These are phyloP conservation scores for Cydia fagiglandana DNA, from an alignment of 1,140 invertebrate species.

Conservation along the genomic window DNA sequence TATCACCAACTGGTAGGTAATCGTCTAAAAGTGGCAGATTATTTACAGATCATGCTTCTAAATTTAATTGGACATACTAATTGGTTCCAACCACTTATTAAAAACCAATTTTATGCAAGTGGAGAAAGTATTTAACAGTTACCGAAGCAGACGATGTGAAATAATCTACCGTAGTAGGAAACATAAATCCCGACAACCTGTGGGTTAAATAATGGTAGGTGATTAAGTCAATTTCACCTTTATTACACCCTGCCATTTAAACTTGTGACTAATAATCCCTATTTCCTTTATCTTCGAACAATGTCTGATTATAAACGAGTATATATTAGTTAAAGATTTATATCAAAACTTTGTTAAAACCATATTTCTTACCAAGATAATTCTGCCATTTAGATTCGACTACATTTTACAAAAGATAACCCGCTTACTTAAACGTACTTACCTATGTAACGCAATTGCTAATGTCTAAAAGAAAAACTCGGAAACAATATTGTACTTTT, in stretches of 20 bases:
- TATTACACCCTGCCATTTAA: slow-evolving; percentile 25
- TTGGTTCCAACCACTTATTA: background rate
- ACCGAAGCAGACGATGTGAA: slow-evolving; percentile 37
- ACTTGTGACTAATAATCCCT: slow-evolving; percentile 31
- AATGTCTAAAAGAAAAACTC: background rate
- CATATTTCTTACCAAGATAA: slow-evolving; percentile 4
- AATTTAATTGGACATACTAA: background rate
- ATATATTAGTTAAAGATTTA: slow-evolving; percentile 10
- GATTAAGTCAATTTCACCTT: slow-evolving; percentile 51
- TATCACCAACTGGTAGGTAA: no score
- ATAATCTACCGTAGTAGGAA: slow-evolving; percentile 41
- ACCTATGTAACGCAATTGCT: background rate
- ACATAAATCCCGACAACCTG: slow-evolving; percentile 53
- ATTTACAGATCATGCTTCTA: background rate
- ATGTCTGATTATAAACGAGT: slow-evolving; percentile 21
- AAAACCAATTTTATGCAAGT: background rate
- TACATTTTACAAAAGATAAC: slow-evolving; percentile 2
- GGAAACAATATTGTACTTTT: background rate
- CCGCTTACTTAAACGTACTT: background rate
- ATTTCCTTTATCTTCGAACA: slow-evolving; percentile 16
- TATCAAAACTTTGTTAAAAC: background rate
- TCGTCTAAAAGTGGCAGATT: background rate
- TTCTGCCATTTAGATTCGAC: background rate
- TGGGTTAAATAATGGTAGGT: slow-evolving; percentile 48
- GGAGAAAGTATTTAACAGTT: slow-evolving; percentile 13